These are phyloP conservation scores for Papilio gigon DNA, from an alignment of 2,888 invertebrate genomes.

Conservation along the genomic window DNA sequence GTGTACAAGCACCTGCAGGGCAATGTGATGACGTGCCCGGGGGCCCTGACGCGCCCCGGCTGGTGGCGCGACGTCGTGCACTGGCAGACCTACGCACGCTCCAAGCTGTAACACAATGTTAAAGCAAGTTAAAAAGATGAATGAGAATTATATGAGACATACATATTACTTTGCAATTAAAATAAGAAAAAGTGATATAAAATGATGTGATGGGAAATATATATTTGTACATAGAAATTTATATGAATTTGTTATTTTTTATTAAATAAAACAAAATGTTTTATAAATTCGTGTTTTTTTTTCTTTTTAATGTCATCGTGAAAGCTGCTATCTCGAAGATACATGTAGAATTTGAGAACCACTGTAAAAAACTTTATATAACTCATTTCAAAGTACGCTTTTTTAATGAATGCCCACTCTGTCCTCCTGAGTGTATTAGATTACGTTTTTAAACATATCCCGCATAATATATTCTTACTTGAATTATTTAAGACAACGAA, in stretches of 20 bases:
- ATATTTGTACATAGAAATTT: conserved; percentile 15
- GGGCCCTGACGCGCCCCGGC: conserved; percentile 85
- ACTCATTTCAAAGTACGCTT: no score
- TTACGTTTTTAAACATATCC: no score
- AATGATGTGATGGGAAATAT: conserved; percentile 31
- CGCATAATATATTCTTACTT: no score
- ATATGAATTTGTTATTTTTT: conserved; percentile 10
- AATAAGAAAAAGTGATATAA: conserved; percentile 4
- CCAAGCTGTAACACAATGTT: conserved; percentile 75
- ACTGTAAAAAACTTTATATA: no score
- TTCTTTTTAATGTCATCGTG: neutral
- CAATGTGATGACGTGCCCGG: conserved; percentile 84
- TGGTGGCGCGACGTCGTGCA: conserved; percentile 90
- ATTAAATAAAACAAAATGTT: conserved; percentile 5
- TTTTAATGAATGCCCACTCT: no score
- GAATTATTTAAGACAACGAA: conserved; percentile 38
- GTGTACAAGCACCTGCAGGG: conserved; percentile 88
- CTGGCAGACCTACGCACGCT: conserved; percentile 68
- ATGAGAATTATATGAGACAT: no score
- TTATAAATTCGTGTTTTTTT: conserved; percentile 6
- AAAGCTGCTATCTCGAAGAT: no score
- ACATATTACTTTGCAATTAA: no score
- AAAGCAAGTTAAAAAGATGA: no score
- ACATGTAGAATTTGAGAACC: no score
- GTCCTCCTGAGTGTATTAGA: no score